These are phyloP conservation scores for Ctenodactylus gundi DNA, from an alignment of 2,113 vertebrate species.

Conservation along the genomic window DNA sequence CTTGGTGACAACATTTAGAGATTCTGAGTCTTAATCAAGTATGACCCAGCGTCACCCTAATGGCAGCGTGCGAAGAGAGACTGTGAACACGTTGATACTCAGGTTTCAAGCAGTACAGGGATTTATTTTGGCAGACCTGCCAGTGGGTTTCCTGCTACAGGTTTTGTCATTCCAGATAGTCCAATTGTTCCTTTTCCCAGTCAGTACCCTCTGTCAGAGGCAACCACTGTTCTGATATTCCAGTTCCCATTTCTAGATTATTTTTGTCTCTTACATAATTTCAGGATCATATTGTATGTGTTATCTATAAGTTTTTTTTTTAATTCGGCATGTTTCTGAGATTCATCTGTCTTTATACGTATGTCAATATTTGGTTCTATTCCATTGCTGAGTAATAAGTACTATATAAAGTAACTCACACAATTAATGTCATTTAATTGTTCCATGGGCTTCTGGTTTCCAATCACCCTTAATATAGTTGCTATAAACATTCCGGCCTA, in stretches of 20 bases:
- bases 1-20: constrained; percentile 23
- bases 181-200: neutral
- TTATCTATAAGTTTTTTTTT: neutral
- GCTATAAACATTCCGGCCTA: neutral
- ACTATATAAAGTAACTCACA: neutral
- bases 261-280: neutral
- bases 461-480: neutral
- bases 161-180: neutral
- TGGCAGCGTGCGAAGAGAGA: no score
- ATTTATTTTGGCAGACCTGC: neutral
- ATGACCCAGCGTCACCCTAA: no score
- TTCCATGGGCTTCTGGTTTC: neutral
- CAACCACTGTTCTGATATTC: neutral
- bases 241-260: neutral
- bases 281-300: neutral
- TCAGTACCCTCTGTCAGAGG: neutral
- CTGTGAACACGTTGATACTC: neutral
- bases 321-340: neutral
- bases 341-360: neutral
- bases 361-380: neutral
- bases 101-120: neutral
- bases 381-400: neutral
- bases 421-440: neutral
- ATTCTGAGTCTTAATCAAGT: neutral
- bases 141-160: neutral